Base-by-base conservation (phyloP, 92 coral and sea anemone species). In the Ricordea florida region DNA sequence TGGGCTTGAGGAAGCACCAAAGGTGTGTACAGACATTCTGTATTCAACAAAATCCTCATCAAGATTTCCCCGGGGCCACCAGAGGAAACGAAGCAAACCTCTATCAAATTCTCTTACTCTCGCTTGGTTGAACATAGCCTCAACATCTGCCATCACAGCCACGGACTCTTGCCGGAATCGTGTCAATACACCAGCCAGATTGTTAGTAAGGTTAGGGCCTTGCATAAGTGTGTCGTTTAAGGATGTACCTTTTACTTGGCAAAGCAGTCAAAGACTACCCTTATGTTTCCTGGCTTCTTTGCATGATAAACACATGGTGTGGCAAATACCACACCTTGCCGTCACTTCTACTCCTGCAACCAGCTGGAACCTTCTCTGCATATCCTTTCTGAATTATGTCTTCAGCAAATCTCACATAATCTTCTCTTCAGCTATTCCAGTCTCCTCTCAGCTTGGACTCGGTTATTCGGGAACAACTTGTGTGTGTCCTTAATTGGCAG, bases 141-240 rank as follows among this genome's bases (percentile, higher is more conserved):
- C 76, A 22, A 79, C 67, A 14, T 67, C 77, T 15, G 50, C 70
- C 52, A 68, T 27, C 31, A 68, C 72, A 29, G 88, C 83, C 24
- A 74, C 52, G 30, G 71, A 78, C 8, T 49, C 53, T 47, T 83
- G 59, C n/a, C 83, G 64, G 45, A 72, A 81, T 42, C 68, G 69
- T 10, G 44, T 31, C 31, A 74, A 45, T n/a, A 84, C 85, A 6
- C 85, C 81, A 3, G 71, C 64, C 30, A 78, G 79, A 17, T 34
- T 77, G 41, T 85, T 85, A 38, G 81, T 78, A 66, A 85, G 55
- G 28, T 85, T 76, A 56, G 89, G 89, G 38, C 84, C 87, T 29
- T 81, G 87, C 28, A 72, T 50, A 9, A 72, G 48, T 20, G 37
- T 59, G 5, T 63, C 52, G 53, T 81, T 81, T 43, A 83, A 45